phyloP scores from a whole-genome alignment of 2,888 invertebrate species.

The Tachina lurida region DNA sequence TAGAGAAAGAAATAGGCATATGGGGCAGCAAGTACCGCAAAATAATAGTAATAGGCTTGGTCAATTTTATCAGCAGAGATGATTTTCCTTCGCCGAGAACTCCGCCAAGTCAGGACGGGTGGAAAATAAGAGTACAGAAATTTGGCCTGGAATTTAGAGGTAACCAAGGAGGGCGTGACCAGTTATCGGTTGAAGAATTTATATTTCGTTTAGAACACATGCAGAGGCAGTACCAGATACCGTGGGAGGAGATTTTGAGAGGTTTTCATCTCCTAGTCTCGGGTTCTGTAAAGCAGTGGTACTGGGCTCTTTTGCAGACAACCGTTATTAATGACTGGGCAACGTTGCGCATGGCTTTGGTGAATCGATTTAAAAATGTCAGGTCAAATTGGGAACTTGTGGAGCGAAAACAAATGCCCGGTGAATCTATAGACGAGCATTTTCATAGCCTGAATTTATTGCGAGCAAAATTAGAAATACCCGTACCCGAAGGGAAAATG shows the following conservation, averaged over 20 bases:
- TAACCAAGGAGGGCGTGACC: too few relatives aligned
- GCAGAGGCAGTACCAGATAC: too few relatives aligned
- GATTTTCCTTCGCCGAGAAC: too few relatives aligned
- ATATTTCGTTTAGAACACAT: too few relatives aligned
- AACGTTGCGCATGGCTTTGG: not conserved
- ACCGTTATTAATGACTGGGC: not conserved
- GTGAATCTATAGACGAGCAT: not conserved
- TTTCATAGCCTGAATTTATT: conserved; percentile 1
- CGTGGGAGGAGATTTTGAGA: not conserved
- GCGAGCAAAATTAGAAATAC: not conserved
- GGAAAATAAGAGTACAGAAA: too few relatives aligned
- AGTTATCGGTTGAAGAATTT: too few relatives aligned
- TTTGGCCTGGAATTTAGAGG: too few relatives aligned
- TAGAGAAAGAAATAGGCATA: not conserved
- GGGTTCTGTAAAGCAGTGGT: not conserved
- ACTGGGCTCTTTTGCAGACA: not conserved
- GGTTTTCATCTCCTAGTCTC: conserved; percentile 15
- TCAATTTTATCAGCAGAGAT: too few relatives aligned
- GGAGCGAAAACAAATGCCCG: conserved; percentile 1
- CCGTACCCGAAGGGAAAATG: not conserved
- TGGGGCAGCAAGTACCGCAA: too few relatives aligned
- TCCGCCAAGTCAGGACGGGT: too few relatives aligned
- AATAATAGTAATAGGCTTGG: too few relatives aligned
- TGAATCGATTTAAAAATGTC: not conserved
- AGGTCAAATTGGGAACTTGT: conserved; percentile 19